Evolutionary conservation across 2,888 invertebrate species (phyloP).

Genomic region (Cephus sareptanus): DNA sequence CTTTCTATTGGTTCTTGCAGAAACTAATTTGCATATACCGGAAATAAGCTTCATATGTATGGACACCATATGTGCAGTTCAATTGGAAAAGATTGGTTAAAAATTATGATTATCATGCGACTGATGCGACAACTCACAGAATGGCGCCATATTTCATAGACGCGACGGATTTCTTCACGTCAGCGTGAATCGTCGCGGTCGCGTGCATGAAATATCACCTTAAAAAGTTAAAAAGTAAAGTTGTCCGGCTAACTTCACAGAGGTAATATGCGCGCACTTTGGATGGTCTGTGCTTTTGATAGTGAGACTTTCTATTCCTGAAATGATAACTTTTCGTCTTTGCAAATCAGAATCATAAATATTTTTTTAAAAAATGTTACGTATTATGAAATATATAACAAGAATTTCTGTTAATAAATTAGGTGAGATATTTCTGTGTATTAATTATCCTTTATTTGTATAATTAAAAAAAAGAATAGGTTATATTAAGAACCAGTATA

Average conservation of each 20-base stretch:
- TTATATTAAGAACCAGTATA: not conserved
- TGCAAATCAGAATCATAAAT: not conserved
- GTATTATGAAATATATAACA: not conserved
- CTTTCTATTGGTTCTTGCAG: not conserved
- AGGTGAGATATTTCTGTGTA: not conserved
- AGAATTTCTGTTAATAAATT: not conserved
- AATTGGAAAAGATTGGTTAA: no score
- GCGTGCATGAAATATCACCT: no score
- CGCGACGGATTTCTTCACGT: no score
- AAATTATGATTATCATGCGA: no score
- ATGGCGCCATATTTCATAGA: no score
- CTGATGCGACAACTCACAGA: no score
- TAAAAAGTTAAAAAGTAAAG: no score
- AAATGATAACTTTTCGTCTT: not conserved
- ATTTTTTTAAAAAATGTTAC: not conserved
- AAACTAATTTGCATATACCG: not conserved
- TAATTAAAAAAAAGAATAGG: not conserved
- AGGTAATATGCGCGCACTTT: no score
- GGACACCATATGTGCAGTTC: no score
- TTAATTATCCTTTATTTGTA: not conserved
- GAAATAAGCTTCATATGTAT: not conserved
- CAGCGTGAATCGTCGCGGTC: no score
- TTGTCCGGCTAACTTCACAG: no score
- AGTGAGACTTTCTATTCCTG: not conserved
- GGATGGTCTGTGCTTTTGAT: not conserved